Evolutionary conservation across 1,140 invertebrate species (phyloP), one percentile per base, ranked within the genome.

Genomic region (Holcopasites calliopsidis): DNA sequence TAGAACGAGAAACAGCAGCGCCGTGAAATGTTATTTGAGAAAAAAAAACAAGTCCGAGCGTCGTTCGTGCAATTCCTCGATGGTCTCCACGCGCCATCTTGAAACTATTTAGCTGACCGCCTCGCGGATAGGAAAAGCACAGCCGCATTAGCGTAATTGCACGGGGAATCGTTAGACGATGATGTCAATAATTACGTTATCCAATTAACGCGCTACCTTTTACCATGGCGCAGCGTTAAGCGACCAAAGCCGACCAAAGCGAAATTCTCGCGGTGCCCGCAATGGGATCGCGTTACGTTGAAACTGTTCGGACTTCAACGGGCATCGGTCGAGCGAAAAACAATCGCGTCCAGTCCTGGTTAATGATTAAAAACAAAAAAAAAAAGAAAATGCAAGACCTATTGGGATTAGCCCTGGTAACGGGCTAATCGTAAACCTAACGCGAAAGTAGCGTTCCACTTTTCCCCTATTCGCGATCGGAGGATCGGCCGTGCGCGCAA

Each of bases 371-470:
- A n/a, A n/a, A n/a, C n/a, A n/a, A n/a, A 2, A 28, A 23, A 18
- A 38, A 57, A 38, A 3, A 18, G 26, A 40, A 33, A 23, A 62
- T 31, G 38, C 10, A 1, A n/a, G 4, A 50, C 1, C 21, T n/a
- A 55, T n/a, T n/a, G 23, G 40, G 21, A 64, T 69, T 60, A 58
- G 40, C 42, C 52, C 28, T n/a, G n/a, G n/a, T n/a, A n/a, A n/a
- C n/a, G n/a, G n/a, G n/a, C n/a, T n/a, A n/a, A n/a, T n/a, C n/a
- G n/a, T n/a, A n/a, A 69, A 69, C 73, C 73, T 60, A 69, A 69
- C 65, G 73, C 69, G 73, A 75, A 75, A 75, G 73, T 60, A 57
- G 69, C 35, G 73, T 60, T 75, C 73, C 65, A 69, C 73, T 75
- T 75, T 75, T 69, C 69, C 55, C 13, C 65, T 58, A 69, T 69